These are phyloP conservation scores for Eptatretus burgeri DNA, from an alignment of 2,113 vertebrate species.

Conservation along the genomic window DNA sequence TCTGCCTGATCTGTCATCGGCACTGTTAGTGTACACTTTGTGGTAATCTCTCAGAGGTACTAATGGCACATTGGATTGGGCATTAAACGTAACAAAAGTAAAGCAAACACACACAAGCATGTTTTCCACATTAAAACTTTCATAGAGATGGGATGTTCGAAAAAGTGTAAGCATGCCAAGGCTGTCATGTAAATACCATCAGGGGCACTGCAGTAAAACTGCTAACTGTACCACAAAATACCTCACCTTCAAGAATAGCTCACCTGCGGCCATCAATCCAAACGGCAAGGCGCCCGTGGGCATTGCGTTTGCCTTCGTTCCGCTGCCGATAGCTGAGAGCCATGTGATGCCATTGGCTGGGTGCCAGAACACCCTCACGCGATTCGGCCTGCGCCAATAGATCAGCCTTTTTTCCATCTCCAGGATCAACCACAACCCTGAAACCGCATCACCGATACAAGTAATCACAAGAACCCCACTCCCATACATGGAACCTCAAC, in stretches of 20 bases:
- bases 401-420: conserved; percentile 55
- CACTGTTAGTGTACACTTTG: no score
- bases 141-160: no score
- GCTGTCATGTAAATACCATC: no score
- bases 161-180: no score
- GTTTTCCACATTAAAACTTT: no score
- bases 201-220: neutral
- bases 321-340: conserved; percentile 54
- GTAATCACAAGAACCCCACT: neutral
- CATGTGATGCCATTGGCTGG: conserved; percentile 57
- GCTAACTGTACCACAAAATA: neutral
- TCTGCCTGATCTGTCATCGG: no score
- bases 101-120: no score
- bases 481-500: neutral
- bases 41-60: no score
- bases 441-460: neutral
- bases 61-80: no score
- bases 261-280: conserved; percentile 84
- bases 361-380: conserved; percentile 25
- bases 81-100: no score
- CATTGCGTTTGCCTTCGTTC: conserved; percentile 56
- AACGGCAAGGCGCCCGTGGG: conserved; percentile 33
- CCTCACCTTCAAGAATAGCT: conserved; percentile 7
- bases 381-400: conserved; percentile 57
- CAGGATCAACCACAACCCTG: conserved; percentile 62